Percentiles rank a stretch among this genome's conserved stretches.
Evolutionary conservation across 2,888 invertebrate genomes (phyloP).

Genomic region (Oligia strigilis): DNA sequence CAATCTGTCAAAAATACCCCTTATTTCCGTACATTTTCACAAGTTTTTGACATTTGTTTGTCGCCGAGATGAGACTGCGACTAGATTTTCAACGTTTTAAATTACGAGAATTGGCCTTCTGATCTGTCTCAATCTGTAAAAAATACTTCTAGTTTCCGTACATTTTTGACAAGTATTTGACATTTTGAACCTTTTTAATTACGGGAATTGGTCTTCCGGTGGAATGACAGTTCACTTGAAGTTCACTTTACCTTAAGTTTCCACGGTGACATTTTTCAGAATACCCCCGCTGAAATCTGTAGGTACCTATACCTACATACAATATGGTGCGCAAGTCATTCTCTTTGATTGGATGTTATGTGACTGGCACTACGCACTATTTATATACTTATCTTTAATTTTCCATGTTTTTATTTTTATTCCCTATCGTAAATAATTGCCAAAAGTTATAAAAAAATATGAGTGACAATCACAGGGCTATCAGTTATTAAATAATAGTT

Average conservation of each 20-base stretch:
- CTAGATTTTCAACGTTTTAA: no score
- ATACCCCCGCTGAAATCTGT: not conserved
- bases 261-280: not conserved
- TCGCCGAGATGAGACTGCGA: no score
- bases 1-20: no score
- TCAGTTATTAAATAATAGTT: constrained; percentile 26
- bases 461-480: constrained; percentile 9
- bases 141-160: no score
- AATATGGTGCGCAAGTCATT: constrained; percentile 27
- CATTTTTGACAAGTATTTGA: no score
- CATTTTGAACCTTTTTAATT: no score
- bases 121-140: no score
- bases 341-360: constrained; percentile 15
- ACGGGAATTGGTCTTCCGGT: no score
- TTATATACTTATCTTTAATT: constrained; percentile 1
- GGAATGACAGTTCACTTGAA: not conserved
- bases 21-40: no score
- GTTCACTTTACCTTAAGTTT: not conserved
- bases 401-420: constrained; percentile 3
- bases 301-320: not conserved
- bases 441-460: constrained; percentile 2
- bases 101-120: no score
- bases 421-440: constrained; percentile 18
- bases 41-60: no score
- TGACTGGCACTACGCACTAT: constrained; percentile 19